Evolutionary conservation across 2,888 invertebrate genomes (phyloP), one percentile per base, ranked within the genome.

Genomic region (Phalera bucephala): DNA sequence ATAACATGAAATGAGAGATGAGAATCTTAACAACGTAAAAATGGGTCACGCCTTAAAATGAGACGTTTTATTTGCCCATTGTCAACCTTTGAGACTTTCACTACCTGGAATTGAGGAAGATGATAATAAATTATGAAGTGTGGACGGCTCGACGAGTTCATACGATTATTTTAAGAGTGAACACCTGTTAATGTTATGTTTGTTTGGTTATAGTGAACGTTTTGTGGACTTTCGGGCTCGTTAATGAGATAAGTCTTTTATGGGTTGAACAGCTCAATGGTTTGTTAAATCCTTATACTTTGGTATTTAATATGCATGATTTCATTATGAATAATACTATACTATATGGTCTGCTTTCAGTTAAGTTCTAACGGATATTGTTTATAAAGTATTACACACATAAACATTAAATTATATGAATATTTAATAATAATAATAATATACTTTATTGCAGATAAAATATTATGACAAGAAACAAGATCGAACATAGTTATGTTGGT

Each of bases 41-140:
- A 80, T 82, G 72, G 81, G 74, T 76, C 78, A 78, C 72, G 70
- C 71, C 68, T 63, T 64, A 51, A 63, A 71, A 69, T 51, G 66
- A 69, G 67, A 67, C 52, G 59, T 71, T 82, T 81, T 84, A 83
- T 87, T 85, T 86, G 79, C 64, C 52, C 66, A 67, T 64, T 67
- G 79, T 80, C 80, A 79, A 77, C 76, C 52, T 48, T 41, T 49
- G 64, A 57, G 64, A 64, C 73, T 77, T 73, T 74, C 72, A 61
- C 61, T 83, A 80, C 80, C 70, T 73, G 74, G 76, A 75, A 62
- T 39, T 44, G 45, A 76, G 66, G 63, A 71, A 70, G 67, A 67
- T 43, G 61, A 65, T 68, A 60, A 77, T 84, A 80, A 83, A 80
- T 82, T 77, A 76, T 56, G 47, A 68, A 65, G 69, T 70, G 76